phyloP scores from a whole-genome alignment of 2,888 invertebrate genomes.

The Habrosyne pyritoides region DNA sequence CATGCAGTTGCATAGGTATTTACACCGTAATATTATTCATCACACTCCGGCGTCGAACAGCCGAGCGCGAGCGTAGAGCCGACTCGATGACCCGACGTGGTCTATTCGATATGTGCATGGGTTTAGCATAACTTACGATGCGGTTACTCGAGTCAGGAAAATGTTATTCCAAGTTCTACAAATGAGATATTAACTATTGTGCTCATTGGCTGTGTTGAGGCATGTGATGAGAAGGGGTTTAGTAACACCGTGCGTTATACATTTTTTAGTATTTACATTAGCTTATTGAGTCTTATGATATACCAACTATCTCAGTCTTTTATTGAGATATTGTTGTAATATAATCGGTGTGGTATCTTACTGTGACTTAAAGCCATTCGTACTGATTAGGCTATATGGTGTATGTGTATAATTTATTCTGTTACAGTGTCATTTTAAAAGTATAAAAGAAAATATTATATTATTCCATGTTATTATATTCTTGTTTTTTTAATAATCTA shows the following conservation, averaged over 20 bases:
- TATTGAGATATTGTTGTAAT: constrained; percentile 58
- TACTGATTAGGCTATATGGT: constrained; percentile 62
- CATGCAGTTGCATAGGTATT: constrained; percentile 78
- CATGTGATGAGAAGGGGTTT: constrained; percentile 82
- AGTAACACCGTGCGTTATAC: constrained; percentile 81
- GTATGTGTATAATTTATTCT: constrained; percentile 49
- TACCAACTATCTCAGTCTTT: constrained; percentile 60
- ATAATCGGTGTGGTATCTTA: constrained; percentile 43
- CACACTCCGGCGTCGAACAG: constrained; percentile 44
- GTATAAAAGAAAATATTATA: constrained; percentile 34
- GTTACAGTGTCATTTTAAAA: constrained; percentile 53
- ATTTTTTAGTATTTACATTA: constrained; percentile 80
- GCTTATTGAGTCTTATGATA: constrained; percentile 47
- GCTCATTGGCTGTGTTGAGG: constrained; percentile 82
- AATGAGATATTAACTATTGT: constrained; percentile 80
- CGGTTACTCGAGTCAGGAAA: constrained; percentile 80
- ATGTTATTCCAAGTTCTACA: constrained; percentile 81
- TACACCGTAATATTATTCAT: constrained; percentile 69
- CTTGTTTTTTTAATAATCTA: constrained; percentile 29
- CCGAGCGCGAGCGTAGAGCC: constrained; percentile 48
- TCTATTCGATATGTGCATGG: constrained; percentile 79
- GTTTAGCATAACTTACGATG: constrained; percentile 82
- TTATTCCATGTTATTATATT: constrained; percentile 33
- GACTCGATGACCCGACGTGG: constrained; percentile 60
- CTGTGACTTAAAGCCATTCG: constrained; percentile 70